phyloP scores from a whole-genome alignment of 1,140 invertebrate genomes.

The Drosophila varians region DNA sequence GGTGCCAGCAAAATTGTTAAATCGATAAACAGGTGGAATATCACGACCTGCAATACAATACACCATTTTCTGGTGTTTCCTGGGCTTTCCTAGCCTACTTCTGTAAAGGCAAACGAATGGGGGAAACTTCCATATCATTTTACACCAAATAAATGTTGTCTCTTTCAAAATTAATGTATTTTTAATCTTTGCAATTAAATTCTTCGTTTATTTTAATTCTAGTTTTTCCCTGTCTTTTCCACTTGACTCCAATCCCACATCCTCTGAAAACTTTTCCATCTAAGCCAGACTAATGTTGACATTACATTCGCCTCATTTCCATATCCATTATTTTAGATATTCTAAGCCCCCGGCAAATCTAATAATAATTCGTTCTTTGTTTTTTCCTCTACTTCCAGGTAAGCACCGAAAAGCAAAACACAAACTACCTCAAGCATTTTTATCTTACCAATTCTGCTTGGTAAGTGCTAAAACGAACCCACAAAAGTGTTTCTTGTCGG shows the following conservation, averaged over 20 bases:
- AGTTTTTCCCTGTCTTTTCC: neutral
- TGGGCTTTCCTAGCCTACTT: neutral
- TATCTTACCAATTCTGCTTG: constrained; percentile 54
- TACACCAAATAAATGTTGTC: too few species aligned
- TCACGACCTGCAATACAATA: constrained; percentile 18
- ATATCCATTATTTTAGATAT: constrained; percentile 13
- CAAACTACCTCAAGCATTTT: constrained; percentile 41
- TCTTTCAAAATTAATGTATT: neutral
- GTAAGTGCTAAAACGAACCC: constrained; percentile 59
- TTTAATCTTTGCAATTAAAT: neutral
- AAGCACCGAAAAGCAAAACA: constrained; percentile 37
- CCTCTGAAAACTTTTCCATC: neutral
- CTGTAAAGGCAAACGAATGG: too few species aligned
- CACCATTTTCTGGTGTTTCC: constrained; percentile 2
- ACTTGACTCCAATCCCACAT: neutral
- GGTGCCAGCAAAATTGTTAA: constrained; percentile 52
- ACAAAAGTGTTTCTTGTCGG: constrained; percentile 35
- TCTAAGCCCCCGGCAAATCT: constrained; percentile 31
- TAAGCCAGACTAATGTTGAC: constrained; percentile 14
- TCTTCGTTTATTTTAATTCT: neutral
- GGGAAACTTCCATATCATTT: too few species aligned
- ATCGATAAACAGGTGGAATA: constrained; percentile 50
- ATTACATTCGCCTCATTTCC: constrained; percentile 33
- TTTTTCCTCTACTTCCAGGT: constrained; percentile 56
- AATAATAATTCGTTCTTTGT: constrained; percentile 39